Base-by-base conservation (phyloP, 1,140 invertebrate species). In the Vanessa tameamea region DNA sequence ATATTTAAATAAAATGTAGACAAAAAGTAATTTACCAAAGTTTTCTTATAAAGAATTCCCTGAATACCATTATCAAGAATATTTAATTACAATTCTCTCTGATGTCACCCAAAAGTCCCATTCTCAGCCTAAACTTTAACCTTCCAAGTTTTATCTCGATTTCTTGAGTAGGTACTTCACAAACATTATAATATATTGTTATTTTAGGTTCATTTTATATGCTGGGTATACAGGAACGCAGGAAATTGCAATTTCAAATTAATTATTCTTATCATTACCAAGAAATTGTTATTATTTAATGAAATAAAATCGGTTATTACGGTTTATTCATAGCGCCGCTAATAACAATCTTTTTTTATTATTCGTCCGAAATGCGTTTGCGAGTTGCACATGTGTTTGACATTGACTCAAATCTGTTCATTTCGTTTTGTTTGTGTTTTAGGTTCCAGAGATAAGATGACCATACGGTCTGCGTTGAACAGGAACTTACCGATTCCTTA, bases 371-470 rank as follows among this genome's bases (percentile, higher is more conserved):
- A 59, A 26, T 59, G 55, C 23, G 20, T 26, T 59, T 12, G 20
- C 12, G 55, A 15, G 15, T 26, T 11, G 48, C 68, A 69, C 73
- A 75, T 75, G 68, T 75, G 73, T 53, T 66, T 65, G 68, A 66
- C 73, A 75, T 75, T 75, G 73, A 70, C 73, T 70, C 31, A 69
- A 70, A 65, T 75, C 68, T 50, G 51, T 65, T 70, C 68, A 65
- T 75, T 63, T 66, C 20, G 73, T 70, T 75, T 75, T 75, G 64
- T 70, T 75, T 59, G 73, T 51, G 47, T 53, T 72, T 50, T 72
- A 61, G 50, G 48, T 31, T 20, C 23, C 59, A 51, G 53, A 16
- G 48, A 43, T 43, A 43, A 43, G 37, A 6, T 11, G 7, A 43
- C 9, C 7, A 43, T 43, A 9, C 6, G 37, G 3, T 43, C 37